Base-by-base conservation (phyloP, 2,113 vertebrate species). In the Nycticorax nycticorax region DNA sequence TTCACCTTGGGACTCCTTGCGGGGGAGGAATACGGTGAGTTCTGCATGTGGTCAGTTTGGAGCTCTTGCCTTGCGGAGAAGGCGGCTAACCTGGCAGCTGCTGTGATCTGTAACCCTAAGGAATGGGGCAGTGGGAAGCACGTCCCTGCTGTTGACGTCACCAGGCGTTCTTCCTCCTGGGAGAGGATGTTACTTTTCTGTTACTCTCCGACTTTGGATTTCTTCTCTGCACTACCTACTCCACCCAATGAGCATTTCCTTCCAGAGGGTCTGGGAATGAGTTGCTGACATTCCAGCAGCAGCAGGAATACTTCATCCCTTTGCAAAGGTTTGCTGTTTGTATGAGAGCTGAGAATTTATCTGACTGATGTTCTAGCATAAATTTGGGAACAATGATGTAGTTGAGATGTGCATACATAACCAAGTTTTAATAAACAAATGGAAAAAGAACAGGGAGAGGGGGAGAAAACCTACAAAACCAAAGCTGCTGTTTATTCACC, bases 161-260 rank as follows among this genome's bases (percentile, higher is more conserved):
- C n/a, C 39, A 30, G 50, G 10, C 53, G 79, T 85, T 57, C 17
- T 59, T 92, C 41, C 18, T 71, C 11, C 33, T 66, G 72, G 55
- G 52, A 92, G 68, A 63, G 73, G 33, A 68, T 32, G 52, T 71
- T 91, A 45, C n/a, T 93, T 87, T 82, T 91, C 62, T 96, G 14
- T 53, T 90, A 32, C 21, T 66, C 17, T 56, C 6, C 45, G 79
- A 63, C 47, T 78, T 73, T 11, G 43, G 30, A 45, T 83, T 92
- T 91, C 66, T 87, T 76, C 21, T 94, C 32, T 50, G n/a, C 5
- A 1, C 23, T 89, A 23, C 81, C 21, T 92, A 3, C 28, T 90
- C 75, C 26, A 53, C 71, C 71, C 63, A 88, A 10, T 2, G 20
- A 85, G 12, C 3, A 0, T 72, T 91, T 96, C 52, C 76, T 96